phyloP scores from a whole-genome alignment of 2,888 invertebrate species.

The Agriopis marginaria region DNA sequence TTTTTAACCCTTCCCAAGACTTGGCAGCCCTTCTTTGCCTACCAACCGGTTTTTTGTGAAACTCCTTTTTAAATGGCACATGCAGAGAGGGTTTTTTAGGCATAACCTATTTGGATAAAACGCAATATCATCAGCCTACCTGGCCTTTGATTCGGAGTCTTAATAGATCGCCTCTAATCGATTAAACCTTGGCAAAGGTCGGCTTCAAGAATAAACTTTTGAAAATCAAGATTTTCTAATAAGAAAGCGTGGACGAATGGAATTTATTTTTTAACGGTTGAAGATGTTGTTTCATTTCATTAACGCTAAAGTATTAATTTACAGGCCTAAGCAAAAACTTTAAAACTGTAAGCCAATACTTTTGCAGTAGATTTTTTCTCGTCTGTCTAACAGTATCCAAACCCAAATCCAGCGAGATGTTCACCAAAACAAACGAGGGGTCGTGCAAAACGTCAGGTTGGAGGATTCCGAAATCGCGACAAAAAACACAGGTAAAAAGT shows the following conservation, averaged over 20 bases:
- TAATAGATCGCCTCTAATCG: conserved; percentile 81
- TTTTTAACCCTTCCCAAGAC: conserved; percentile 80
- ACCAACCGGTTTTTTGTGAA: conserved; percentile 76
- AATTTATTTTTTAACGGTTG: not conserved
- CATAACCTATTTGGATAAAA: conserved; percentile 74
- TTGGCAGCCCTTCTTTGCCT: conserved; percentile 80
- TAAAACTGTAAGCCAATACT: conserved; percentile 48
- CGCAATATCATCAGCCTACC: conserved; percentile 83
- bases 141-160: conserved; percentile 66
- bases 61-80: conserved; percentile 84
- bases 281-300: not conserved
- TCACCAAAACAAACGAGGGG: conserved; percentile 77
- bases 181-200: conserved; percentile 63
- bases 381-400: conserved; percentile 66
- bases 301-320: not conserved
- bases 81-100: conserved; percentile 80
- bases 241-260: conserved; percentile 30
- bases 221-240: conserved; percentile 35
- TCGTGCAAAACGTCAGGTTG: conserved; percentile 78
- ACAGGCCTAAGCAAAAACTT: conserved; percentile 34
- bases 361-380: conserved; percentile 51
- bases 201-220: conserved; percentile 30
- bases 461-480: conserved; percentile 62
- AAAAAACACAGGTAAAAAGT: conserved; percentile 85
- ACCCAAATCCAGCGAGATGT: conserved; percentile 63